These are phyloP conservation scores for Hirtodrosophila trivittata DNA, from an alignment of 2,888 invertebrate genomes.

Conservation along the genomic window DNA sequence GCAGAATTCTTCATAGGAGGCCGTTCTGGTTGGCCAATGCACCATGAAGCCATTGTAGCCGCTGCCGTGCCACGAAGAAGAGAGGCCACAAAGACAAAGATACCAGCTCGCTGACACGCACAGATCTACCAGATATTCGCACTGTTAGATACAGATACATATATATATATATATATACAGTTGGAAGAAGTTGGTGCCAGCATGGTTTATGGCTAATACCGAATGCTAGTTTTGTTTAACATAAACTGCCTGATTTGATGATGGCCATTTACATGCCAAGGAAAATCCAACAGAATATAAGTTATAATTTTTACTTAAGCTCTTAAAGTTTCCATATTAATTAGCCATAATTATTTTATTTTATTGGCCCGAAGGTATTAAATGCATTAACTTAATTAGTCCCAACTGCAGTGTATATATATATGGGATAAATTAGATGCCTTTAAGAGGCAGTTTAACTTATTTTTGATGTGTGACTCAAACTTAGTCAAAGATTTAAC, in stretches of 20 bases:
- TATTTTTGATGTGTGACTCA: no score
- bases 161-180: slow-evolving; percentile 1
- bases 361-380: slow-evolving; percentile 20
- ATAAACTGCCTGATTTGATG: slow-evolving; percentile 73
- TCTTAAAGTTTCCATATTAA: slow-evolving; percentile 43
- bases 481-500: no score
- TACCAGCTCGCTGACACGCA: slow-evolving; percentile 60
- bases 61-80: slow-evolving; percentile 11
- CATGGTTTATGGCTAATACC: slow-evolving; percentile 65
- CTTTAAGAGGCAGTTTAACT: no score
- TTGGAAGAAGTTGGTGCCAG: neutral
- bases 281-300: slow-evolving; percentile 25
- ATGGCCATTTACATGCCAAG: slow-evolving; percentile 66
- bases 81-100: slow-evolving; percentile 19
- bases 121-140: slow-evolving; percentile 30
- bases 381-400: slow-evolving; percentile 39
- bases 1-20: slow-evolving; percentile 79
- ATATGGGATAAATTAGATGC: no score
- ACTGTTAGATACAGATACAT: slow-evolving; percentile 16
- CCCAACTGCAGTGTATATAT: no score
- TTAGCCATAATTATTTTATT: slow-evolving; percentile 29
- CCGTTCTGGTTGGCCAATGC: slow-evolving; percentile 79
- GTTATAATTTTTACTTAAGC: slow-evolving; percentile 21
- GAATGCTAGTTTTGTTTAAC: slow-evolving; percentile 64
- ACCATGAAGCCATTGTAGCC: slow-evolving; percentile 61